Base-by-base conservation (phyloP, 2,113 vertebrate genomes). In the Corythaixoides concolor region DNA sequence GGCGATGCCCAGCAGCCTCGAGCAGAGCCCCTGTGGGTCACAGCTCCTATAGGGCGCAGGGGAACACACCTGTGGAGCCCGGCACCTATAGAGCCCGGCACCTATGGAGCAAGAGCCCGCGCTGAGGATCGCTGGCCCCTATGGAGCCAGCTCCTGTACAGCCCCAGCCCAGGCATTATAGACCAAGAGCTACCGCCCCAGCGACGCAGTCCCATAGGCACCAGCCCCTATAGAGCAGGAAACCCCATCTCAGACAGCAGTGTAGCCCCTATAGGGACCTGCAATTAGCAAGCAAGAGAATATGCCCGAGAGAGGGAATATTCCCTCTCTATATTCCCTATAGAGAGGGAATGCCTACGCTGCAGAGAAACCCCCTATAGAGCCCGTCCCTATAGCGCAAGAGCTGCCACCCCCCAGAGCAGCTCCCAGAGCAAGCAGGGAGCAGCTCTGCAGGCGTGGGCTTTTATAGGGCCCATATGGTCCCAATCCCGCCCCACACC, bases 91-190 rank as follows among this genome's bases (percentile, higher is more conserved):
- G 72, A 32, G 7, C 26, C 24, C 13, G 2, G 2, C 13, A 7
- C 24, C 68, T 49, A 32, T 4, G 15, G 59, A 41, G 21, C 24
- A 30, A 7, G 28, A n/a, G 59, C 13, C 52, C 17, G 33, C 1
- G 2, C 11, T 1, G 45, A 33, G 58, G 30, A 41, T 41, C 41
- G n/a, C 27, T 37, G 45, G 53, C 13, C 68, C 76, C 88, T 22
- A 0, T 8, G 19, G 58, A 68, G 37, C 37, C 13, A 30, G 15
- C 20, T 33, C 24, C n/a, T 13, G 0, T 0, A 23, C 0, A 68
- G 2, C 8, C 22, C 30, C 13, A 10, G 2, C 15, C 32, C 21
- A 2, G 55, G 45, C 6, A 1, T 8, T 53, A 24, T 0, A 37
- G 41, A 26, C 47, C 13, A 15, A 11, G 50, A 69, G 10, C 22